These are phyloP conservation scores for Rutpela maculata DNA, from an alignment of 2,888 invertebrate genomes.

Conservation along the genomic window DNA sequence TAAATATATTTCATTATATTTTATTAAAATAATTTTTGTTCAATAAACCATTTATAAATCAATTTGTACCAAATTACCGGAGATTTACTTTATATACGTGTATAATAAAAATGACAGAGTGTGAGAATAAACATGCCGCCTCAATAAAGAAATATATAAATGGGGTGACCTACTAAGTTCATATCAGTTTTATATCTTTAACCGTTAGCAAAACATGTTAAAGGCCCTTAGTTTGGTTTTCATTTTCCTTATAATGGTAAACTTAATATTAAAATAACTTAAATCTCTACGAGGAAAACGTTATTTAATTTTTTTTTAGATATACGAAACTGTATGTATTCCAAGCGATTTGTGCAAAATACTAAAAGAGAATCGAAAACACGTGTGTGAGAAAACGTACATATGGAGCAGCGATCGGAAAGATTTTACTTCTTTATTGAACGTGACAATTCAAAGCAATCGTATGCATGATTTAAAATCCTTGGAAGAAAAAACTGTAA, in stretches of 20 bases:
- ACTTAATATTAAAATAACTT: background rate
- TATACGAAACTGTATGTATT: constrained; percentile 30
- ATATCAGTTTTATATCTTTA: background rate
- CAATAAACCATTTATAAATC: background rate
- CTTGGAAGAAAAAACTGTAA: constrained; percentile 55
- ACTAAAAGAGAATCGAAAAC: constrained; percentile 32
- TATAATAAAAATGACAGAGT: constrained; percentile 12
- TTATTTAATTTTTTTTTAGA: background rate
- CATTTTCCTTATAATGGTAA: background rate
- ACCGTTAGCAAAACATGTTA: constrained; percentile 10
- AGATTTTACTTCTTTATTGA: constrained; percentile 60
- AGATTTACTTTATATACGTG: constrained; percentile 15
- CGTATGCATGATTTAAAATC: constrained; percentile 55
- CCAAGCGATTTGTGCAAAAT: constrained; percentile 49
- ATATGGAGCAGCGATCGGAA: constrained; percentile 58
- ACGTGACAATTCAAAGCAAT: background rate
- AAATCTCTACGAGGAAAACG: background rate
- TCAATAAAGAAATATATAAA: background rate
- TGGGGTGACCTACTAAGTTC: constrained; percentile 1
- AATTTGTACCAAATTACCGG: background rate
- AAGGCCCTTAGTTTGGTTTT: background rate
- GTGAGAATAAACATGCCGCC: constrained; percentile 14
- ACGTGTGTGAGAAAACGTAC: constrained; percentile 61
- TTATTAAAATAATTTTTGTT: background rate
- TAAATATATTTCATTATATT: background rate